phyloP scores from a whole-genome alignment of 2,113 vertebrate species.

The Cynopterus brachyotis region DNA sequence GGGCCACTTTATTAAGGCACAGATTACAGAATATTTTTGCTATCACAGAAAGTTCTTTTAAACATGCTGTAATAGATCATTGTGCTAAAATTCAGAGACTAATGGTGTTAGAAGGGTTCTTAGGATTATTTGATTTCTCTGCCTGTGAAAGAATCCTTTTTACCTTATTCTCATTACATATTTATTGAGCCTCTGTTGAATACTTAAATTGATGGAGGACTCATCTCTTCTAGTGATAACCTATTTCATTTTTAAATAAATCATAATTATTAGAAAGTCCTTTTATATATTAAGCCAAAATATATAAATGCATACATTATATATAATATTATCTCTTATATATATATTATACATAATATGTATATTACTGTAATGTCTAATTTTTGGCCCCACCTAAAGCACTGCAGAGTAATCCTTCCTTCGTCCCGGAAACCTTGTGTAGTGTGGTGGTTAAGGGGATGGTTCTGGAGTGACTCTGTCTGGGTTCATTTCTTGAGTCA shows the following conservation, averaged over 20 bases:
- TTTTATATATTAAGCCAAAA: background rate
- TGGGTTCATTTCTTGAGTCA: background rate
- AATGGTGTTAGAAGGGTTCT: background rate
- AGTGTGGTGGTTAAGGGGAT: background rate
- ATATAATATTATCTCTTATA: no score
- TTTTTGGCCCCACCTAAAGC: background rate
- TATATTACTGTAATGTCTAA: background rate
- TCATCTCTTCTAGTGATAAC: background rate
- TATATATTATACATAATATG: background rate
- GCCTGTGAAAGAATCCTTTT: background rate
- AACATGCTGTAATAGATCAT: background rate
- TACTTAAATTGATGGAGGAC: background rate
- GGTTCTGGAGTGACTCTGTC: background rate
- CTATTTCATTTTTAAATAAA: background rate
- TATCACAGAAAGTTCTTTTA: background rate
- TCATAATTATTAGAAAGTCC: background rate
- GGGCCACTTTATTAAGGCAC: background rate
- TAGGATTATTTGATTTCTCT: background rate
- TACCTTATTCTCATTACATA: background rate
- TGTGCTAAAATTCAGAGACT: slow-evolving; percentile 8
- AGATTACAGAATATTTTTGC: background rate
- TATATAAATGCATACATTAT: background rate
- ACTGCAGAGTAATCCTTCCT: background rate
- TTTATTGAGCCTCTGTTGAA: background rate
- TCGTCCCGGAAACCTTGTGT: background rate